phyloP scores from a whole-genome alignment of 2,888 invertebrate genomes.

The Bugulina stolonifera region DNA sequence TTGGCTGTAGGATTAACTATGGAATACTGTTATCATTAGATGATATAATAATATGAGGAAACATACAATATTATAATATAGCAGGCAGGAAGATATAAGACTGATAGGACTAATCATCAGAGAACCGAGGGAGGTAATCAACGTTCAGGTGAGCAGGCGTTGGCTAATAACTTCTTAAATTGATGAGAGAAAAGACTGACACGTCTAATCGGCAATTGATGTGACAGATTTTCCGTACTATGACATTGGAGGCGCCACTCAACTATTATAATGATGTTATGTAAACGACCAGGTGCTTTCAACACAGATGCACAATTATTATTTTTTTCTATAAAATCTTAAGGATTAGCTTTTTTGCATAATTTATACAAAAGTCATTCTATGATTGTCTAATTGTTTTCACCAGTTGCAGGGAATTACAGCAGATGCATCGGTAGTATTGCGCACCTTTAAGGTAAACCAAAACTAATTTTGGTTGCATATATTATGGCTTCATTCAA shows the following conservation, averaged over 20 bases:
- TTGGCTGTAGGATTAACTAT: too few species aligned
- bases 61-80: too few species aligned
- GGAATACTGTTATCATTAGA: too few species aligned
- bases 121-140: too few species aligned
- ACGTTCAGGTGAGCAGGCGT: too few species aligned
- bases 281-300: background rate
- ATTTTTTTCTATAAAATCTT: conserved; percentile 9
- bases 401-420: background rate
- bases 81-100: too few species aligned
- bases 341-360: conserved; percentile 3
- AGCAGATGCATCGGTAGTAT: background rate
- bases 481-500: too few species aligned
- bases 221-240: background rate
- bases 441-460: background rate
- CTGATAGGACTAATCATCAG: too few species aligned
- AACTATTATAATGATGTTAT: background rate
- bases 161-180: background rate
- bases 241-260: conserved; percentile 18
- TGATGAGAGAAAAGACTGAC: background rate
- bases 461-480: background rate
- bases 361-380: conserved; percentile 9
- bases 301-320: background rate
- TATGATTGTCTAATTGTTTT: conserved; percentile 14
- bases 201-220: conserved; percentile 6
- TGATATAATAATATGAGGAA: too few species aligned